Evolutionary conservation across 2,797 vertebrate genomes (phyloP).

Genomic region (Paguma larvata): DNA sequence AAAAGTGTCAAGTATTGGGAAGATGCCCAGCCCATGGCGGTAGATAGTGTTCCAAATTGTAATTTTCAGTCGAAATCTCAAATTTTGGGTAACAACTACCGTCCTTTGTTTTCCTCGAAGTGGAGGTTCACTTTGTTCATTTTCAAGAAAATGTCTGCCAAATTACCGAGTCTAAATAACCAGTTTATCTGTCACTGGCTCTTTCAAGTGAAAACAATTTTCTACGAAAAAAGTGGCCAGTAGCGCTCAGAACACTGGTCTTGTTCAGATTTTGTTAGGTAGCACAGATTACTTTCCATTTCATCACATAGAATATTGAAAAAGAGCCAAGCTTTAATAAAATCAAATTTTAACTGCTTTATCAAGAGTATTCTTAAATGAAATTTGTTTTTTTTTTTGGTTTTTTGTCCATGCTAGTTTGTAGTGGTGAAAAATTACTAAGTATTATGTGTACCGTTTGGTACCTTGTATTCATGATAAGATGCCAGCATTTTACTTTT

Average conservation of each 20-base stretch:
- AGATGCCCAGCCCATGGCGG: neutral
- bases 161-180: neutral
- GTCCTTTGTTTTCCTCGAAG: neutral
- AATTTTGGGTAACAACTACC: slow-evolving; percentile 54
- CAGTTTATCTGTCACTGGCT: neutral
- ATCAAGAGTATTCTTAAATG: neutral
- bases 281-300: neutral
- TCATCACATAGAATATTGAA: neutral
- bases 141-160: neutral
- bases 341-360: neutral
- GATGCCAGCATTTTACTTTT: neutral
- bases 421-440: neutral
- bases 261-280: neutral
- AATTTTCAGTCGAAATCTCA: slow-evolving; percentile 42
- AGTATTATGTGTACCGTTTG: neutral
- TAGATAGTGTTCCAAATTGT: slow-evolving; percentile 34
- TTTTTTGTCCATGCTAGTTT: neutral
- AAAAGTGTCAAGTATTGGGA: neutral
- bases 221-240: neutral
- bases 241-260: neutral
- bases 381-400: neutral
- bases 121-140: neutral
- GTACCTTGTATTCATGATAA: neutral
- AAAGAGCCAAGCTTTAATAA: neutral
- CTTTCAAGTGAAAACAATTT: slow-evolving; percentile 40